These are phyloP conservation scores for Chionomys nivalis DNA, from an alignment of 2,113 vertebrate species.

Conservation along the genomic window DNA sequence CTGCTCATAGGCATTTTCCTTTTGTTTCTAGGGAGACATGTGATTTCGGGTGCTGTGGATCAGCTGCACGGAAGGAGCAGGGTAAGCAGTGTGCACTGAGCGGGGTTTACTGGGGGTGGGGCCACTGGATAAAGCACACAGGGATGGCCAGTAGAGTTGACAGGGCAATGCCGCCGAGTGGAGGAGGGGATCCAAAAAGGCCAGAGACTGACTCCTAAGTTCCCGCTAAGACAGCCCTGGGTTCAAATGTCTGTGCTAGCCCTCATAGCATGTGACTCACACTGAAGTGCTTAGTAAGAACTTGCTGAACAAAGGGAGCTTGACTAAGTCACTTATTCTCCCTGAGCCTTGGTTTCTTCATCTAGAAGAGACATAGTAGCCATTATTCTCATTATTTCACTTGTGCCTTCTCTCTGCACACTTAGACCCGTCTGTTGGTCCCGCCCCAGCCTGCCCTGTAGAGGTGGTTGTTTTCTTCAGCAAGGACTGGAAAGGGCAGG, in stretches of 20 bases:
- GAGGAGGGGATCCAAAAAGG: neutral
- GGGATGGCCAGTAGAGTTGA: neutral
- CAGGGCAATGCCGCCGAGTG: neutral
- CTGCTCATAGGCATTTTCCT: neutral
- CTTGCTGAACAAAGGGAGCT: slow-evolving; percentile 40
- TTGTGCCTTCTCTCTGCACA: slow-evolving; percentile 12
- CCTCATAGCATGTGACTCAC: slow-evolving; percentile 7
- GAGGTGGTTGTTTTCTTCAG: slow-evolving; percentile 8
- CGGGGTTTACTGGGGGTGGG: neutral
- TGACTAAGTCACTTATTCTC: slow-evolving; percentile 34
- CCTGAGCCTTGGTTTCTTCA: slow-evolving; percentile 44
- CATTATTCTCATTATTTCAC: slow-evolving; percentile 31
- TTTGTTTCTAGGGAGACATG: neutral
- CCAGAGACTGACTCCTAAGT: slow-evolving; percentile 16
- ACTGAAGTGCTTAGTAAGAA: slow-evolving; percentile 28
- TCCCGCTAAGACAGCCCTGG: neutral
- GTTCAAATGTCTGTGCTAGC: neutral
- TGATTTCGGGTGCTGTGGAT: slow-evolving; percentile 18
- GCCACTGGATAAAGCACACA: neutral
- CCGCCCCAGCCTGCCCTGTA: neutral
- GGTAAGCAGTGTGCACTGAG: neutral
- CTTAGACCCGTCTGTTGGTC: neutral
- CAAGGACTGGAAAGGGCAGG: slow-evolving; percentile 25
- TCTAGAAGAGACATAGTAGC: slow-evolving; percentile 34
- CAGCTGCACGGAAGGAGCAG: slow-evolving; percentile 4